A percentile compares a stretch with the other conserved stretches of the same genome.
phyloP scores from a whole-genome alignment of 2,113 vertebrate genomes.

The Hirundichthys speculiger region DNA sequence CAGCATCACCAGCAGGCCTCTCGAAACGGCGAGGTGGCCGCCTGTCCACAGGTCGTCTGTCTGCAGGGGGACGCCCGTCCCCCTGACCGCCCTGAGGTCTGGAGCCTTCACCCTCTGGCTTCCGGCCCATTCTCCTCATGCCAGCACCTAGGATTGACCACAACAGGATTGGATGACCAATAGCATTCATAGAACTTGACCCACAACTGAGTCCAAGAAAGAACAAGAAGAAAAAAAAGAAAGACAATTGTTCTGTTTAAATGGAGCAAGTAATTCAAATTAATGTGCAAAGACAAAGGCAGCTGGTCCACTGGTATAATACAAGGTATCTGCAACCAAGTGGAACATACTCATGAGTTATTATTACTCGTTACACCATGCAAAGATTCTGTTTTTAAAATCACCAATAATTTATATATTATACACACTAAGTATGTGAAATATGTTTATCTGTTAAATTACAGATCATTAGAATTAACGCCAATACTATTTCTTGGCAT shows the following conservation, averaged over 20 bases:
- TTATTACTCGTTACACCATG: no score
- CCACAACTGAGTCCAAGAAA: not conserved
- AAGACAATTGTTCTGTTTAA: conserved; percentile 54
- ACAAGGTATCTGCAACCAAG: no score
- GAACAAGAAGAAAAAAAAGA: conserved; percentile 9
- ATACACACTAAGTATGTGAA: no score
- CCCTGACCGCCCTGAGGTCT: conserved; percentile 83
- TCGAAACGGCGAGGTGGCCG: conserved; percentile 93
- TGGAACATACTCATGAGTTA: no score
- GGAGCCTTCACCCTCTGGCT: conserved; percentile 88
- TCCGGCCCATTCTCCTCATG: conserved; percentile 93
- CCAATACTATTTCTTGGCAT: no score
- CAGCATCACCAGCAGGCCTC: conserved; percentile 82
- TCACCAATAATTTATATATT: no score
- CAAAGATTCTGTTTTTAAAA: no score
- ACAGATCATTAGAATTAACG: no score
- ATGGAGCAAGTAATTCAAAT: conserved; percentile 42
- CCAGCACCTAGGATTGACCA: conserved; percentile 77
- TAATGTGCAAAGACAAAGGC: conserved; percentile 8
- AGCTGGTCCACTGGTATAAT: not conserved
- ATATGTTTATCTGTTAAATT: no score
- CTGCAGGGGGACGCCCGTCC: conserved; percentile 90
- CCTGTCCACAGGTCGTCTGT: conserved; percentile 88
- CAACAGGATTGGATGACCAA: conserved; percentile 41
- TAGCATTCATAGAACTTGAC: conserved; percentile 21